Percentiles rank a stretch among this genome's conserved stretches.
phyloP scores from a whole-genome alignment of 2,797 vertebrate genomes.

The Zenarchopterus dispar region DNA sequence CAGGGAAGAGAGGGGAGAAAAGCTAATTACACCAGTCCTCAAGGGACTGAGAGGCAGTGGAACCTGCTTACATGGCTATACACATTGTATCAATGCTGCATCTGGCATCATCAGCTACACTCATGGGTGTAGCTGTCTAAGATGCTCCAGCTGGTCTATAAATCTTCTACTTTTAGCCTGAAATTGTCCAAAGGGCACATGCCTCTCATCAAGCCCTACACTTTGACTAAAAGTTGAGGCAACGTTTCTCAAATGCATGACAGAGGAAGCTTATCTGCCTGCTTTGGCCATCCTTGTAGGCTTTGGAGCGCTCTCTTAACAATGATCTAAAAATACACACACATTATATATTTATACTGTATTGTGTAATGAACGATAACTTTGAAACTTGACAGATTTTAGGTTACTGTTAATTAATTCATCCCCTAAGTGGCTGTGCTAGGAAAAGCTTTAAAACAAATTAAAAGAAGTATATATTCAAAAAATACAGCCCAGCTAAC shows the following conservation, averaged over 20 bases:
- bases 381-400: too few species aligned
- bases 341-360: background rate
- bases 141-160: constrained; percentile 43
- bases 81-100: constrained; percentile 60
- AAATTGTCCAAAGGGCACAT: constrained; percentile 33
- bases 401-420: too few species aligned
- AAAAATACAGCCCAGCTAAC: too few species aligned
- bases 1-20: constrained; percentile 48
- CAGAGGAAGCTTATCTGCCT: background rate
- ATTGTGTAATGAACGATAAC: too few species aligned
- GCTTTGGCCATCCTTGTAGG: constrained; percentile 4
- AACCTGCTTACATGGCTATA: constrained; percentile 74
- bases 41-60: constrained; percentile 52
- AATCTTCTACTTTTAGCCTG: constrained; percentile 52
- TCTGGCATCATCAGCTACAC: constrained; percentile 60
- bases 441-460: too few species aligned
- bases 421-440: too few species aligned
- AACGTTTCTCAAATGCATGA: constrained; percentile 5
- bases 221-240: constrained; percentile 4
- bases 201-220: constrained; percentile 13
- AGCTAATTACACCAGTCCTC: constrained; percentile 70
- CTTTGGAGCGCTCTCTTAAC: background rate
- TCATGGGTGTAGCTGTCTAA: constrained; percentile 61
- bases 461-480: too few species aligned
- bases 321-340: background rate